These are phyloP conservation scores for Pollenia labialis DNA, from an alignment of 2,888 invertebrate species.

Conservation along the genomic window DNA sequence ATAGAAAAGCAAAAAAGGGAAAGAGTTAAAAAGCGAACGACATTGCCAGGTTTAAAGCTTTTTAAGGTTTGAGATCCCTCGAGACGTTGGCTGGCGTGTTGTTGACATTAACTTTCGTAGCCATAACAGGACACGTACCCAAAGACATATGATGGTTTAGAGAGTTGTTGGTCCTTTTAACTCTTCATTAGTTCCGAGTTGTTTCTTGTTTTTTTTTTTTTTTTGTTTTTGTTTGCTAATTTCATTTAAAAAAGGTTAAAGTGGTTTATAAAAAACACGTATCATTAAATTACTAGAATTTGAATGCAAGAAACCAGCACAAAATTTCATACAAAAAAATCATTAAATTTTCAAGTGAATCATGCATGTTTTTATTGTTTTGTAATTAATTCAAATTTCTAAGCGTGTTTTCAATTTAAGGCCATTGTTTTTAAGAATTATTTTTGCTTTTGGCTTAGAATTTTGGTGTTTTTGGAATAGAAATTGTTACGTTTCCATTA, in stretches of 20 bases:
- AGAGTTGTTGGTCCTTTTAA: conserved; percentile 36
- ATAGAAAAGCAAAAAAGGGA: background rate
- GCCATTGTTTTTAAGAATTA: background rate
- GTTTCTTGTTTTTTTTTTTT: conserved; percentile 3
- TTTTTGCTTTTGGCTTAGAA: background rate
- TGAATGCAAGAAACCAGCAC: conserved; percentile 6
- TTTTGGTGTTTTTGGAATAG: background rate
- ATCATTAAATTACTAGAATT: conserved; percentile 42
- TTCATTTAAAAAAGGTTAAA: conserved; percentile 42
- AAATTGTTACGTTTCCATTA: background rate
- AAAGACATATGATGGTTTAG: conserved; percentile 25
- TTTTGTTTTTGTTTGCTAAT: background rate
- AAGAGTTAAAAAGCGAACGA: conserved; percentile 38
- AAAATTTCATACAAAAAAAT: conserved; percentile 27
- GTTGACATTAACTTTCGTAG: conserved; percentile 71
- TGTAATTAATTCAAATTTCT: conserved; percentile 12
- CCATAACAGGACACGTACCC: conserved; percentile 61
- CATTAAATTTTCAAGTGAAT: conserved; percentile 7
- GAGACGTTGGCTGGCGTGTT: conserved; percentile 67
- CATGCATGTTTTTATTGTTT: conserved; percentile 40
- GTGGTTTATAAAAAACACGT: conserved; percentile 16
- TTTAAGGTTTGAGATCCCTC: conserved; percentile 63
- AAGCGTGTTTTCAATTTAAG: background rate
- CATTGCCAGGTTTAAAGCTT: conserved; percentile 55
- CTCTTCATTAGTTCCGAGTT: background rate